Evolutionary conservation across 2,113 vertebrate species (phyloP).

Genomic region (Grammomys dolichurus): DNA sequence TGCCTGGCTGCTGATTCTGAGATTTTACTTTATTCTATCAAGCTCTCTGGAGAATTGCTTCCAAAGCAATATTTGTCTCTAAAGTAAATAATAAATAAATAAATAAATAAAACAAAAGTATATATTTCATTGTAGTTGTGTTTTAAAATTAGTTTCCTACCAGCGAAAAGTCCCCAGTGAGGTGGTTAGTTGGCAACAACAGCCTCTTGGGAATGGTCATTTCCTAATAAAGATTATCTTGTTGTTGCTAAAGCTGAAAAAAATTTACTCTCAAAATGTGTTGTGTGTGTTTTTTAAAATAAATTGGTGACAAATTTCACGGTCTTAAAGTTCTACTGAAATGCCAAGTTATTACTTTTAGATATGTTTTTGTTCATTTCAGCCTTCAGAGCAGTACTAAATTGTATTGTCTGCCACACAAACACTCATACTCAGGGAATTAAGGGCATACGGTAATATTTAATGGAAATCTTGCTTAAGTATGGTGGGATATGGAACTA

Average conservation of each 20-base stretch:
- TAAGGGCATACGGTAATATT: constrained; percentile 57
- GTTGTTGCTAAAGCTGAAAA: constrained; percentile 52
- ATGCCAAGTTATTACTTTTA: constrained; percentile 66
- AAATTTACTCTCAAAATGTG: constrained; percentile 50
- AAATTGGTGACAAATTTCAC: constrained; percentile 63
- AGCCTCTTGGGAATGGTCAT: constrained; percentile 42
- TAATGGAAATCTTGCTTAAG: constrained; percentile 75
- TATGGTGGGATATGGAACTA: constrained; percentile 75
- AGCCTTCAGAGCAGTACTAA: constrained; percentile 31
- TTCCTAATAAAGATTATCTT: constrained; percentile 58
- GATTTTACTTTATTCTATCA: constrained; percentile 33
- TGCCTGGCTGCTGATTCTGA: constrained; percentile 51
- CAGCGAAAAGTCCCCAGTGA: constrained; percentile 49
- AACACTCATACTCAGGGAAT: constrained; percentile 57
- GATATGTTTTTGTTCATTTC: constrained; percentile 56
- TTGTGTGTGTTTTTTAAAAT: constrained; percentile 50
- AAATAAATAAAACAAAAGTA: not conserved
- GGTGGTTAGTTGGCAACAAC: constrained; percentile 59
- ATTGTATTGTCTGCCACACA: constrained; percentile 69
- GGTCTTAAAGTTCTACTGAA: constrained; percentile 70
- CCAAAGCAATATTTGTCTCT: not conserved
- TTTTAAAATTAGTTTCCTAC: constrained; percentile 31
- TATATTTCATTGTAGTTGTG: constrained; percentile 36
- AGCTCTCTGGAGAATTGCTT: constrained; percentile 50
- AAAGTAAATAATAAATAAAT: constrained; percentile 34